A percentile compares a stretch with the other conserved stretches of the same genome.
phyloP scores from a whole-genome alignment of 2,888 invertebrate species.

The Cosmorhoe ocellata region DNA sequence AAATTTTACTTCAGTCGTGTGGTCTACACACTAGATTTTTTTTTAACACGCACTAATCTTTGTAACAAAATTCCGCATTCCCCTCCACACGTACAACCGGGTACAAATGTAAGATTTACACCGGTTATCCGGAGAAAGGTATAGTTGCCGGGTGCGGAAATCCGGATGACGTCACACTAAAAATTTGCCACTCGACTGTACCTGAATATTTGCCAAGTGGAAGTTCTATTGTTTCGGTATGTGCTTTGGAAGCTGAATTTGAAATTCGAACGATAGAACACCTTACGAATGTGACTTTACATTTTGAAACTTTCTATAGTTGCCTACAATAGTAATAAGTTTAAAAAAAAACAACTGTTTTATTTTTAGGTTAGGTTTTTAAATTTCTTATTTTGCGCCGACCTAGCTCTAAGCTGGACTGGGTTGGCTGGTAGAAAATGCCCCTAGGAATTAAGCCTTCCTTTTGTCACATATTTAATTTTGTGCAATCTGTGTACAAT shows the following conservation, averaged over 20 bases:
- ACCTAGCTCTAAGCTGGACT: no score
- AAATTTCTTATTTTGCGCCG: no score
- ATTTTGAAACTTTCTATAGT: not conserved
- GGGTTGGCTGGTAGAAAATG: no score
- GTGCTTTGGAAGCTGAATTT: constrained; percentile 13
- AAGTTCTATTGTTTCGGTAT: constrained; percentile 24
- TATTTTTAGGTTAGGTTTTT: no score
- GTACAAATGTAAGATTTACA: constrained; percentile 77
- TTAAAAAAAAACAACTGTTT: no score
- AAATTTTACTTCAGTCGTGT: no score
- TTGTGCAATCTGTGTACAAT: no score
- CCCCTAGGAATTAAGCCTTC: no score
- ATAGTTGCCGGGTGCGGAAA: constrained; percentile 58
- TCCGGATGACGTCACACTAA: constrained; percentile 52
- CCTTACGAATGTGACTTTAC: not conserved
- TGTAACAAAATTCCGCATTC: constrained; percentile 19
- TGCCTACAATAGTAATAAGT: no score
- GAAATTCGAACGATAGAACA: constrained; percentile 1
- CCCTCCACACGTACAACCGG: constrained; percentile 44
- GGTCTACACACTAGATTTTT: no score
- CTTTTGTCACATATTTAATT: no score
- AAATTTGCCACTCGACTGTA: constrained; percentile 38
- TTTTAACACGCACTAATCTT: no score
- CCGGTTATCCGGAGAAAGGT: constrained; percentile 71
- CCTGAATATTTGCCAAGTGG: constrained; percentile 32